phyloP scores from a whole-genome alignment of 2,888 invertebrate species.

The Diplolepis rosae region DNA sequence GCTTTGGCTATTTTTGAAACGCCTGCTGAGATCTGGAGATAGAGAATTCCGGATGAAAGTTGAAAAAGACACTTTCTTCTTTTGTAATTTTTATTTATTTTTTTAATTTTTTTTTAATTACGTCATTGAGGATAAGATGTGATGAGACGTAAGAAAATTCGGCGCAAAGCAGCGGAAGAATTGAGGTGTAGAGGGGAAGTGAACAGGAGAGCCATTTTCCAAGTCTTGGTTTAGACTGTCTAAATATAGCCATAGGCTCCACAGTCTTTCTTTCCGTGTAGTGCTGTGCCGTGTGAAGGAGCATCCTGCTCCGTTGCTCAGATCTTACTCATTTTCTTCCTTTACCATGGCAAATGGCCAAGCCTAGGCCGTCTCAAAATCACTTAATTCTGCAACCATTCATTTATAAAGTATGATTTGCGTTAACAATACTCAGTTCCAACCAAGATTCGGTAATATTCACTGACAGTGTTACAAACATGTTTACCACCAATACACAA shows the following conservation, averaged over 20 bases:
- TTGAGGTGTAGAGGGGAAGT: conserved; percentile 51
- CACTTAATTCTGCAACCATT: conserved; percentile 46
- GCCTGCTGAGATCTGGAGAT: neutral
- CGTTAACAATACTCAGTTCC: neutral
- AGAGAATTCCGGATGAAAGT: neutral
- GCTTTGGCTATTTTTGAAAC: neutral
- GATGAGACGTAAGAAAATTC: conserved; percentile 25
- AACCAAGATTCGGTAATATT: neutral
- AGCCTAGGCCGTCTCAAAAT: conserved; percentile 58
- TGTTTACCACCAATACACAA: conserved; percentile 16
- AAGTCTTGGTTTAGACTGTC: conserved; percentile 73
- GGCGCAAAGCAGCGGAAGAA: conserved; percentile 44
- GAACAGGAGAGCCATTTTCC: conserved; percentile 70
- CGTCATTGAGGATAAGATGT: neutral
- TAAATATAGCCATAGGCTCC: conserved; percentile 70
- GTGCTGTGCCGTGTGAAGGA: conserved; percentile 64
- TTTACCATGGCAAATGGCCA: conserved; percentile 65
- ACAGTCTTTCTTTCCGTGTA: conserved; percentile 64
- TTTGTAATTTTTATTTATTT: conserved; percentile 6
- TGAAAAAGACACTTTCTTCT: neutral
- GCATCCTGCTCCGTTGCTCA: conserved; percentile 63
- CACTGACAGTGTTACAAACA: neutral
- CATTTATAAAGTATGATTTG: conserved; percentile 32
- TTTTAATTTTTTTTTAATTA: conserved; percentile 20
- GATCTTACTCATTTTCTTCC: conserved; percentile 65